Evolutionary conservation across 37 sponge, comb jelly and placozoan genomes (phyloP).

Genomic region (Cliona cf. orientalis): DNA sequence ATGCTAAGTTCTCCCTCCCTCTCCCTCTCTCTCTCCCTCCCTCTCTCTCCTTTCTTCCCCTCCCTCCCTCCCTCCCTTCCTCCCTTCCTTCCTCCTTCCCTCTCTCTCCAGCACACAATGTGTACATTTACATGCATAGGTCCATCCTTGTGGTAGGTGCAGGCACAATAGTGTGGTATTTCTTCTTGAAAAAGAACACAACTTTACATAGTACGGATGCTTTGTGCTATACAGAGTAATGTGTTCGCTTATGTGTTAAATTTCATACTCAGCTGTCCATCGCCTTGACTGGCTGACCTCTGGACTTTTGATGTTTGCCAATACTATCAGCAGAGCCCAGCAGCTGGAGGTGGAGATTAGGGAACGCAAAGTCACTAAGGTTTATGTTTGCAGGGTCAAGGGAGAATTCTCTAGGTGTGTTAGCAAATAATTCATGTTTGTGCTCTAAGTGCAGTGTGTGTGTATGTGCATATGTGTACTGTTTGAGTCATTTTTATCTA

Average conservation of each 20-base stretch:
- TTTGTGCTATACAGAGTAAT: neutral
- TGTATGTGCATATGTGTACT: too few species aligned
- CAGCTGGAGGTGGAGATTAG: slow-evolving; percentile 73
- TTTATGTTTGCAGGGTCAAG: slow-evolving; percentile 83
- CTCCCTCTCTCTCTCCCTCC: neutral
- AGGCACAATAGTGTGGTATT: slow-evolving; percentile 87
- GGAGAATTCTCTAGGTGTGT: slow-evolving; percentile 90
- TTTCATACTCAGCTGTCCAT: slow-evolving; percentile 78
- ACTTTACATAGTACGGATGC: too few species aligned
- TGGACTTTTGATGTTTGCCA: slow-evolving; percentile 89
- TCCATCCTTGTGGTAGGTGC: slow-evolving; percentile 95
- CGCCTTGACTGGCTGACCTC: slow-evolving; percentile 91
- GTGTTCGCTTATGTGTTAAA: neutral
- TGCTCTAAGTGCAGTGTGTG: too few species aligned
- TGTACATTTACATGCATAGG: slow-evolving; percentile 55
- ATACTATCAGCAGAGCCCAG: slow-evolving; percentile 59
- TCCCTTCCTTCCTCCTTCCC: neutral
- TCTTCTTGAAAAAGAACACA: slow-evolving; percentile 76
- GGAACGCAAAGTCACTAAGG: slow-evolving; percentile 70
- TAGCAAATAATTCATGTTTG: neutral
- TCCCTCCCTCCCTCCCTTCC: neutral
- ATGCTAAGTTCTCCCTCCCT: neutral
- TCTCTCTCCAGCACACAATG: too few species aligned
- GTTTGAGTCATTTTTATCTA: too few species aligned
- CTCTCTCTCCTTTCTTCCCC: neutral